phyloP scores from a whole-genome alignment of 2,888 invertebrate genomes.

The Cephus runcator region DNA sequence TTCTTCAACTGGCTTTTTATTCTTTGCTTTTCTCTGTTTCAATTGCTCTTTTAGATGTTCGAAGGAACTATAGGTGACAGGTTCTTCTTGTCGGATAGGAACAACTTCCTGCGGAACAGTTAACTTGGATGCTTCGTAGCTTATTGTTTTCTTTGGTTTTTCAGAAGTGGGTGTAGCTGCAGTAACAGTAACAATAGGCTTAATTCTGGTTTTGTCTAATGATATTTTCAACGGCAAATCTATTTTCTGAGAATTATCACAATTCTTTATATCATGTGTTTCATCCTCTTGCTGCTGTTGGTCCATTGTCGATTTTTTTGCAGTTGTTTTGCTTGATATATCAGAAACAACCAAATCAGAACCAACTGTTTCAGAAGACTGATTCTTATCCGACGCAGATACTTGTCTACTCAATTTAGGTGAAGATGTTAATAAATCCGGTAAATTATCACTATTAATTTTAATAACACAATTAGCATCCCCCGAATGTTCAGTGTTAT shows the following conservation, averaged over 20 bases:
- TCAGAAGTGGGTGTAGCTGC: conserved; percentile 53
- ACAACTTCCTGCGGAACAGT: conserved; percentile 34
- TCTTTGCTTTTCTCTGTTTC: conserved; percentile 50
- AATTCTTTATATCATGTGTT: background rate
- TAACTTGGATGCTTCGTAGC: conserved; percentile 34
- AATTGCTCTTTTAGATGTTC: conserved; percentile 53
- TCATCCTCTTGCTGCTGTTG: background rate
- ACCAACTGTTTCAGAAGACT: conserved; percentile 33
- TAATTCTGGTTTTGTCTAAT: background rate
- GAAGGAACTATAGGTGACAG: conserved; percentile 36
- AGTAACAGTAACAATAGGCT: conserved; percentile 43
- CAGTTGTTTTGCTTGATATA: background rate
- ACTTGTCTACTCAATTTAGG: conserved; percentile 41
- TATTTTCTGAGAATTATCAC: background rate
- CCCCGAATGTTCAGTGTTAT: background rate
- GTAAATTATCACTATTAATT: conserved; percentile 41
- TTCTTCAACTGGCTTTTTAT: conserved; percentile 34
- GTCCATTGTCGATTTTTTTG: background rate
- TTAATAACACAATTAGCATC: conserved; percentile 3
- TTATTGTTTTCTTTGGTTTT: conserved; percentile 27
- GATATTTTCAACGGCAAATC: conserved; percentile 8
- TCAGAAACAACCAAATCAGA: conserved; percentile 15
- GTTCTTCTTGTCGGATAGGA: conserved; percentile 2
- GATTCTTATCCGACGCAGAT: conserved; percentile 36
- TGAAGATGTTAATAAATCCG: conserved; percentile 51